These are phyloP conservation scores for Bradypodion pumilum DNA, from an alignment of 2,797 vertebrate species.

Conservation along the genomic window DNA sequence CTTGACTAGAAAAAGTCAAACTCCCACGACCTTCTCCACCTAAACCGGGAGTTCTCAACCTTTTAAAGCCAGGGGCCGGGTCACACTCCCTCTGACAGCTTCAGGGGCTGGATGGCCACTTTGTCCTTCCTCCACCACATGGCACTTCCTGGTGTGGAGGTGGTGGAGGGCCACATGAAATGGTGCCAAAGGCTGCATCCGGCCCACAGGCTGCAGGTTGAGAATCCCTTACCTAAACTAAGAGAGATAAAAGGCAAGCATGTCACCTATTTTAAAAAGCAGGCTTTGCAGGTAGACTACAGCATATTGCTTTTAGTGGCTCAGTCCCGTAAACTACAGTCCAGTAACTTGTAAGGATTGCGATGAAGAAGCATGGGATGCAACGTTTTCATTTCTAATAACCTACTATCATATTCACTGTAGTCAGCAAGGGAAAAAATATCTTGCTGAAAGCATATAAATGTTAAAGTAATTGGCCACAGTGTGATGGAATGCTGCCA, in stretches of 20 bases:
- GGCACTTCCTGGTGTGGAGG: too few species aligned
- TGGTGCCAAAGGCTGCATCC: too few species aligned
- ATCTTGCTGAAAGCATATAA: neutral
- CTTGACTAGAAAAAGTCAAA: neutral
- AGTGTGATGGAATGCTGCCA: neutral
- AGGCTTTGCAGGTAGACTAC: neutral
- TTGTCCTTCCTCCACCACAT: too few species aligned
- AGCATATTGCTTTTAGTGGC: neutral
- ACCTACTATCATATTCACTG: neutral
- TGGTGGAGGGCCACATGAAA: too few species aligned
- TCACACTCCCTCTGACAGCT: too few species aligned
- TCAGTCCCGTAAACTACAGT: neutral
- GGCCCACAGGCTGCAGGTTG: too few species aligned
- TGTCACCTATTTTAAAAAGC: neutral
- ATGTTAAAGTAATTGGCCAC: neutral
- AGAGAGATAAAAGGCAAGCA: neutral
- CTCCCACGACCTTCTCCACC: neutral
- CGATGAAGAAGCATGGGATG: neutral
- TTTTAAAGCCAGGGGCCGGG: too few species aligned
- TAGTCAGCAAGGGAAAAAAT: neutral
- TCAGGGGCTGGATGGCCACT: too few species aligned
- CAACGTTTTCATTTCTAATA: neutral
- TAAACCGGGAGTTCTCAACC: neutral
- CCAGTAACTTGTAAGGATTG: neutral
- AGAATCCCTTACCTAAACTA: too few species aligned